Evolutionary conservation across 2,797 vertebrate species (phyloP), one percentile per base, ranked within the genome.

Genomic region (Salarias fasciatus): DNA sequence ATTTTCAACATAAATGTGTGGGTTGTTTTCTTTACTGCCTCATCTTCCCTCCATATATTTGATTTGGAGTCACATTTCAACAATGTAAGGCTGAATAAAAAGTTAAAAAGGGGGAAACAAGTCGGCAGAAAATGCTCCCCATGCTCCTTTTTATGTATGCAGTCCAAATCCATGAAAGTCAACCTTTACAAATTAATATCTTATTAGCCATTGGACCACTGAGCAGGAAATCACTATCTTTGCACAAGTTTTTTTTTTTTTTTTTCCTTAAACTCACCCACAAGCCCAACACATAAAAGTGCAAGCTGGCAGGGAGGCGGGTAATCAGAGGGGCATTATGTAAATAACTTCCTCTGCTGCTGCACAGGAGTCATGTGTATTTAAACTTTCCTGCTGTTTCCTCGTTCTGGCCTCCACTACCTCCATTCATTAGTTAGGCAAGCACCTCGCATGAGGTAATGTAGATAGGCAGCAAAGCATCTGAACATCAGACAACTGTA

Each of bases 361-460:
- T 57, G 53, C 11, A 11, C 31, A 2, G 69, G 41, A 75, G 60
- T 48, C 13, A 48, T 30, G 38, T 80, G 76, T 67, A 70, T 84
- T 82, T 77, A 83, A 82, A 86, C 67, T 31, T 79, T 73, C 83
- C 72, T 69, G 79, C 82, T 84, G 82, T 76, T 88, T 33, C 36
- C 48, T 63, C 9, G 31, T 51, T 70, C 60, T 12, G 18, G 53
- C 53, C 63, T 70, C 56, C 13, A 2, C 55, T 28, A 61, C 52
- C 55, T 11, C 53, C 15, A 54, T 65, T 84, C 75, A 82, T 89
- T 86, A 87, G 72, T 59, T 11, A 36, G 68, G 33, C 18, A 36
- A 80, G 37, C 52, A 41, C n/a, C 1, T 54, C 61, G 57, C 69
- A 80, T 47, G 48, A 67, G 56, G 54, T 68, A 52, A 78, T 15